A percentile compares a stretch with the other conserved stretches of the same genome.
Evolutionary conservation across 2,797 vertebrate genomes (phyloP).

Genomic region (Hypotaenidia okinawae): DNA sequence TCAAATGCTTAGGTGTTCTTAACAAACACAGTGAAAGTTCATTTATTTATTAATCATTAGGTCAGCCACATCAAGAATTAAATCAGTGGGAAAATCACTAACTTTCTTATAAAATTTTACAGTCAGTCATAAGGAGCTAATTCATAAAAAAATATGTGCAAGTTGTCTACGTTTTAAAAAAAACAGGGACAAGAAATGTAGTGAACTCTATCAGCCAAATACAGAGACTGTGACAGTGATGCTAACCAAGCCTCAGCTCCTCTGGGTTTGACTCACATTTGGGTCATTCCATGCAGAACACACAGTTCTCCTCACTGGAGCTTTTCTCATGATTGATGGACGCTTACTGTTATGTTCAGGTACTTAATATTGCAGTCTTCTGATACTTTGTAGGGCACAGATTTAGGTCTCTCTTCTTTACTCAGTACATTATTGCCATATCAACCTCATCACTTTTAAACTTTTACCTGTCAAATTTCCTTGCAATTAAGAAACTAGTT

Average conservation of each 20-base stretch:
- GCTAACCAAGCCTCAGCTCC: neutral
- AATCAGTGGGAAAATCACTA: neutral
- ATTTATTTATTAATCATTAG: neutral
- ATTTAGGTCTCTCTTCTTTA: neutral
- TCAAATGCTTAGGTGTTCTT: neutral
- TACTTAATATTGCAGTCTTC: neutral
- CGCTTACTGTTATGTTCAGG: neutral
- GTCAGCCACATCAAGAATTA: constrained; percentile 35
- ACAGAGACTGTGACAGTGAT: neutral
- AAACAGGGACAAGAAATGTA: neutral
- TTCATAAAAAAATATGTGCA: neutral
- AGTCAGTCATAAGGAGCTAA: neutral
- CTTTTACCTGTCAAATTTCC: neutral
- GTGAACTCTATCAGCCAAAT: neutral
- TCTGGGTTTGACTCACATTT: neutral
- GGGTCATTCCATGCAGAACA: neutral
- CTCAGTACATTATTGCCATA: neutral
- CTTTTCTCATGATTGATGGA: neutral
- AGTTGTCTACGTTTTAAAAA: neutral
- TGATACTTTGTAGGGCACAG: neutral
- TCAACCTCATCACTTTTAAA: neutral
- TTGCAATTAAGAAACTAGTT: neutral
- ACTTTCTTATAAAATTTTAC: constrained; percentile 7
- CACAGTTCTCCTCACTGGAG: neutral
- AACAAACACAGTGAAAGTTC: neutral